phyloP scores from a whole-genome alignment of 2,888 invertebrate species.

The Acronicta aceris region DNA sequence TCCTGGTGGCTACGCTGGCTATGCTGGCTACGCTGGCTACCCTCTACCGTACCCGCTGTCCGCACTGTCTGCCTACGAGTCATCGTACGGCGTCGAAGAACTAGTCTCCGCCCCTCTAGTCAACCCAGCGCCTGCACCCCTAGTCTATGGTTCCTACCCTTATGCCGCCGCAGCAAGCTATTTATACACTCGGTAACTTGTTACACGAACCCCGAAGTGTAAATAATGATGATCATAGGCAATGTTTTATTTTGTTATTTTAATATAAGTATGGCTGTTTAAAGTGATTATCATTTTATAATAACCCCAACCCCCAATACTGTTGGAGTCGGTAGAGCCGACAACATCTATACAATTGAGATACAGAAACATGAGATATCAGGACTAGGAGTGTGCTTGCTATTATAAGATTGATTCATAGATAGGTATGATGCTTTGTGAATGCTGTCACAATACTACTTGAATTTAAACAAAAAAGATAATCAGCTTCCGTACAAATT shows the following conservation, averaged over 20 bases:
- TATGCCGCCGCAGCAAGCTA: slow-evolving; percentile 49
- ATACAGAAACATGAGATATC: too few relatives aligned
- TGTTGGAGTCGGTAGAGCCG: too few relatives aligned
- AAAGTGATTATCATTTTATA: slow-evolving; percentile 13
- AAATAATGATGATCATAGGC: slow-evolving; percentile 2
- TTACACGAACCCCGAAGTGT: background rate
- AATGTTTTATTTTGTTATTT: slow-evolving; percentile 23
- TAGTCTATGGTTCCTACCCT: slow-evolving; percentile 62
- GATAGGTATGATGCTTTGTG: too few relatives aligned
- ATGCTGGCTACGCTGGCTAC: background rate
- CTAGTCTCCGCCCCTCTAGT: slow-evolving; percentile 43
- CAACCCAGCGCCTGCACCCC: slow-evolving; percentile 54
- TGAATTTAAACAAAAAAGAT: background rate
- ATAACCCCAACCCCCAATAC: background rate
- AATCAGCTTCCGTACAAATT: background rate
- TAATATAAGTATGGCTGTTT: slow-evolving; percentile 33
- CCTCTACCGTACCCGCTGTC: slow-evolving; percentile 27
- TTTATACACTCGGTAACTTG: slow-evolving; percentile 36
- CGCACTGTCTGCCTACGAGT: slow-evolving; percentile 67
- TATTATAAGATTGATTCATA: too few relatives aligned
- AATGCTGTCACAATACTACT: background rate
- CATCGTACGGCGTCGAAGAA: slow-evolving; percentile 66
- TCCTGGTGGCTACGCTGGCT: background rate
- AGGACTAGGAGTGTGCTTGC: too few relatives aligned
- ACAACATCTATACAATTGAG: too few relatives aligned